Percentiles rank a stretch among this genome's conserved stretches.
Conservation (phyloP, 2,888 invertebrate species). For the Acleris laterana region DNA sequence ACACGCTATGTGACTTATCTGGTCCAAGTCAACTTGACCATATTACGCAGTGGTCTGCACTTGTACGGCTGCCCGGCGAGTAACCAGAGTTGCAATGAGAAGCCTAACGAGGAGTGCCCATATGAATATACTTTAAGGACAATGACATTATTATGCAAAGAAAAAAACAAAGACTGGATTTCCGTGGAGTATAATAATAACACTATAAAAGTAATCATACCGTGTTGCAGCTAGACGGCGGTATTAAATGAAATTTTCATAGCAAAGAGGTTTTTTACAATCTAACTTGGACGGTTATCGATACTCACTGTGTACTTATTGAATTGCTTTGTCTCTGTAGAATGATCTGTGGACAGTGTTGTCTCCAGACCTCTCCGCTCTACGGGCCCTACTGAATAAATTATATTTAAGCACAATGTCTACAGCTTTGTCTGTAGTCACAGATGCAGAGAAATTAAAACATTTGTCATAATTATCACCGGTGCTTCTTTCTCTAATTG, state of each 20-base stretch:
- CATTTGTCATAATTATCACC: constrained; percentile 22
- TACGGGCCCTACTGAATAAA: constrained; percentile 1
- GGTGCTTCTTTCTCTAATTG: constrained; percentile 11
- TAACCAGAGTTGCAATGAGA: constrained; percentile 47
- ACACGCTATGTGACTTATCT: constrained; percentile 37
- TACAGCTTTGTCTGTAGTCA: constrained; percentile 9
- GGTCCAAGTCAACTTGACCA: constrained; percentile 60
- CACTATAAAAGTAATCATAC: not conserved
- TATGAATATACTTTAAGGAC: constrained; percentile 36
- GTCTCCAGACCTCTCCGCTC: not conserved
- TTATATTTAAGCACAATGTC: constrained; percentile 15
- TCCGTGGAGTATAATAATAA: constrained; percentile 13
- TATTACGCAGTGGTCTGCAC: constrained; percentile 73
- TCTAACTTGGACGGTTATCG: not conserved
- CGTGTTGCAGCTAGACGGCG: no score
- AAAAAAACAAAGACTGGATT: constrained; percentile 18
- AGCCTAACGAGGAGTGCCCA: constrained; percentile 35
- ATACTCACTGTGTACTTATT: not conserved
- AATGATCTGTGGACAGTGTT: not conserved
- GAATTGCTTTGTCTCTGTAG: not conserved
- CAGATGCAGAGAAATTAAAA: constrained; percentile 16
- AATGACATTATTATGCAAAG: constrained; percentile 27
- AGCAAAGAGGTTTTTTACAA: no score
- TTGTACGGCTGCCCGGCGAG: constrained; percentile 73
- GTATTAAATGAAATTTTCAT: no score